Conservation (phyloP, 2,113 vertebrate species). For the Formicarius rufipectus region DNA sequence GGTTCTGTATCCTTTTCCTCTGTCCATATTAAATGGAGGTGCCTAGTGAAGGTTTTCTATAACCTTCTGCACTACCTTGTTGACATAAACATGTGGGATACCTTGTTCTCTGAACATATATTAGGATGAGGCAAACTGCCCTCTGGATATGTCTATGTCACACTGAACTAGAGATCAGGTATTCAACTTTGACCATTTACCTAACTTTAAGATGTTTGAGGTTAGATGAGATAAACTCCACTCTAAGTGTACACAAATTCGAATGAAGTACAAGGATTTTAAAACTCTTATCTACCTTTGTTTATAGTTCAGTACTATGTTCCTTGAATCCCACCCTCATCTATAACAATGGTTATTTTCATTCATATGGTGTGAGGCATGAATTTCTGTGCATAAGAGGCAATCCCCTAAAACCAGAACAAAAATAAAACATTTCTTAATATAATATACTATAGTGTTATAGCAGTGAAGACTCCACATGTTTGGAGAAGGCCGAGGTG, state of each 20-base stretch:
- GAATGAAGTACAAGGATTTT: background rate
- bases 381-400: background rate
- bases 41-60: background rate
- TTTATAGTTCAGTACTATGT: background rate
- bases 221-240: background rate
- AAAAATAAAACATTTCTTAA: fast-evolving
- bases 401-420: background rate
- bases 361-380: background rate
- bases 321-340: background rate
- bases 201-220: background rate
- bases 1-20: background rate
- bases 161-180: background rate
- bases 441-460: background rate
- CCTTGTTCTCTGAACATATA: background rate
- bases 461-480: background rate
- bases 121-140: background rate
- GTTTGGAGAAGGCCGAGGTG: background rate
- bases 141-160: background rate
- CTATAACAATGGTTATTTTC: background rate
- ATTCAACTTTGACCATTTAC: background rate
- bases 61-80: background rate
- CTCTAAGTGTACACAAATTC: background rate
- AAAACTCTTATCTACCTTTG: background rate
- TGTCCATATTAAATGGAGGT: background rate
- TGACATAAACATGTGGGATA: background rate